phyloP scores from a whole-genome alignment of 1,140 invertebrate species.

The Nasonia giraulti region DNA sequence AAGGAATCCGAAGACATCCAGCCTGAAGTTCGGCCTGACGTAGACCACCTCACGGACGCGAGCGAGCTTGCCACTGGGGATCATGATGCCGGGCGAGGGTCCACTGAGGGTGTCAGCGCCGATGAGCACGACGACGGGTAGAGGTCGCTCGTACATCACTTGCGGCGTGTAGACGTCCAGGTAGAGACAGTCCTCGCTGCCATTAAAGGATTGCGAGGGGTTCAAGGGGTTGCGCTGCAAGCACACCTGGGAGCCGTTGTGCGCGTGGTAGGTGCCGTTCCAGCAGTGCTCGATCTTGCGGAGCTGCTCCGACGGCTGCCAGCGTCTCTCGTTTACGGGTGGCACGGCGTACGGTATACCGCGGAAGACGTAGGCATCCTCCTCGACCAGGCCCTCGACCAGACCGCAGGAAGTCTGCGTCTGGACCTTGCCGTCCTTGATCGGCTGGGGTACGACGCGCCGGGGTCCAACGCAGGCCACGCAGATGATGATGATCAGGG shows the following conservation, averaged over 20 bases:
- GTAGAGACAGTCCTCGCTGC: constrained; percentile 87
- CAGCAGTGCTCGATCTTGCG: constrained; percentile 84
- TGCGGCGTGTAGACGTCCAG: constrained; percentile 86
- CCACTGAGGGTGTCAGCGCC: constrained; percentile 85
- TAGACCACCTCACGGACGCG: constrained; percentile 87
- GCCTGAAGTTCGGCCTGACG: constrained; percentile 86
- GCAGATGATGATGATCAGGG: constrained; percentile 80
- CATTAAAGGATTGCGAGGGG: constrained; percentile 76
- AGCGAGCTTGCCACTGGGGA: constrained; percentile 80
- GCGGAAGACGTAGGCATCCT: constrained; percentile 86
- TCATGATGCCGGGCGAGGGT: constrained; percentile 79
- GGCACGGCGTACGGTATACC: constrained; percentile 91
- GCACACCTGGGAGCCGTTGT: constrained; percentile 80
- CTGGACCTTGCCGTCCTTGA: constrained; percentile 82
- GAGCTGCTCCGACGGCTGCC: constrained; percentile 81
- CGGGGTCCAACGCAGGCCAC: constrained; percentile 75
- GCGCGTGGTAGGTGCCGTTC: constrained; percentile 83
- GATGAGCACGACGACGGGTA: constrained; percentile 88
- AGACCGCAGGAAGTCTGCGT: constrained; percentile 85
- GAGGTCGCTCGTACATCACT: constrained; percentile 81
- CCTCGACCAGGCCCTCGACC: constrained; percentile 85
- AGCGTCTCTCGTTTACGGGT: constrained; percentile 82
- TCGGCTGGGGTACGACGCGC: constrained; percentile 73
- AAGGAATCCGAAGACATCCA: constrained; percentile 87
- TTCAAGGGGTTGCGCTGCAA: constrained; percentile 79